Conservation (phyloP, 2,888 invertebrate genomes). For the Cheiracanthium punctorium region DNA sequence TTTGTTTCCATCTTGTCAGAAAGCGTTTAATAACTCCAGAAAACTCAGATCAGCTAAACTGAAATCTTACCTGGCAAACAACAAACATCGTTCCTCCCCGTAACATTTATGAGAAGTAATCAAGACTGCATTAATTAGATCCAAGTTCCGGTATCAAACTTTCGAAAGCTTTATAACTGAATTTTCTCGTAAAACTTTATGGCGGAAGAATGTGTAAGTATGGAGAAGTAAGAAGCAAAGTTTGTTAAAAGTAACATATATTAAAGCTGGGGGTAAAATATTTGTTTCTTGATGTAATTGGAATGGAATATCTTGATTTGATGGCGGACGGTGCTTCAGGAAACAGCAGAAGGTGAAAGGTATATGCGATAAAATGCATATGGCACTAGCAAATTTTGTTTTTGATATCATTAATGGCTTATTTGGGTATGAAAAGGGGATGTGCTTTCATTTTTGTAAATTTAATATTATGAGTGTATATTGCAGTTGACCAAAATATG, state of each 20-base stretch:
- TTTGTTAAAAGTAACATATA: not conserved
- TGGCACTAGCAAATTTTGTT: too few relatives aligned
- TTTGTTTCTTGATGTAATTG: not conserved
- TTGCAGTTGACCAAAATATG: too few relatives aligned
- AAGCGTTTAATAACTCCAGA: not conserved
- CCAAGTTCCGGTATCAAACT: not conserved
- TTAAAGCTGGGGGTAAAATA: not conserved
- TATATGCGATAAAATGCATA: too few relatives aligned
- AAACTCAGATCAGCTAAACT: not conserved
- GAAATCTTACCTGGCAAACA: not conserved
- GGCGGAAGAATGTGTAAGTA: not conserved
- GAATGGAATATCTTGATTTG: not conserved
- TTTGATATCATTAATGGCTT: too few relatives aligned
- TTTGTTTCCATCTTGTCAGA: too few relatives aligned
- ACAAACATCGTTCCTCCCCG: not conserved
- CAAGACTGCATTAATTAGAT: slow-evolving; percentile 8
- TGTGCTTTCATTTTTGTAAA: too few relatives aligned
- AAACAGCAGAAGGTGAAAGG: too few relatives aligned
- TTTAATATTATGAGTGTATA: too few relatives aligned
- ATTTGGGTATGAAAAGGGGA: too few relatives aligned
- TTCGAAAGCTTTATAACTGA: slow-evolving; percentile 1
- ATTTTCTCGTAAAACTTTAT: not conserved
- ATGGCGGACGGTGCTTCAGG: not conserved
- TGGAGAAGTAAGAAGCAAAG: not conserved
- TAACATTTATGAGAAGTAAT: slow-evolving; percentile 4